Evolutionary conservation across 2,797 vertebrate genomes (phyloP).

Genomic region (Epinephelus malabaricus): DNA sequence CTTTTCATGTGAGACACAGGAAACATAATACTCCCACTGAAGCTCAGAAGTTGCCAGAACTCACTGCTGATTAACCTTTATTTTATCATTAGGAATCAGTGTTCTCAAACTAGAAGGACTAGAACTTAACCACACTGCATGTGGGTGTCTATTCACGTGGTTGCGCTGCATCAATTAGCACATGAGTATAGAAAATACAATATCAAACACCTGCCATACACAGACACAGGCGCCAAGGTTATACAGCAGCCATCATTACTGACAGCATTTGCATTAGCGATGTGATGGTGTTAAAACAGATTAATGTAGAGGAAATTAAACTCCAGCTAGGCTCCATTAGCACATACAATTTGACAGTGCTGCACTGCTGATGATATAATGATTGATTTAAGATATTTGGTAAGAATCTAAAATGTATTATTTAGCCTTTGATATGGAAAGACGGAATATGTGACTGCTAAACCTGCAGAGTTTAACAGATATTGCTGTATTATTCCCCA

Average conservation of each 20-base stretch:
- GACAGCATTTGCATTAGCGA: not conserved
- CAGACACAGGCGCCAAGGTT: not conserved
- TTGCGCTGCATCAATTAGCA: constrained; percentile 20
- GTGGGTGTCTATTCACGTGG: constrained; percentile 12
- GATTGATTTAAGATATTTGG: not conserved
- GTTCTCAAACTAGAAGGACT: not conserved
- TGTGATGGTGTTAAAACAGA: not conserved
- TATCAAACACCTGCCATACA: constrained; percentile 2
- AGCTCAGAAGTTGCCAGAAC: not conserved
- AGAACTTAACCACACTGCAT: not conserved
- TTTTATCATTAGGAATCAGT: not conserved
- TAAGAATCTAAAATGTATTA: not conserved
- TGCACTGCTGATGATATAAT: not conserved
- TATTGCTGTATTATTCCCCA: too few species aligned
- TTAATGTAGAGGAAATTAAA: not conserved
- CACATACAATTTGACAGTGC: not conserved
- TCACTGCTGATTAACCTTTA: not conserved
- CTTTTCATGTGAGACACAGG: too few species aligned
- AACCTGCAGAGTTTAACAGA: too few species aligned
- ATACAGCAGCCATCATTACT: not conserved
- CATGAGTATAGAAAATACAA: constrained; percentile 1
- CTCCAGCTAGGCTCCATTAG: not conserved
- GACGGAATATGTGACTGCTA: too few species aligned
- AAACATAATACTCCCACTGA: too few species aligned
- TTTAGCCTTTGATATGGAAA: not conserved